These are phyloP conservation scores for Muschampia plurimacula DNA, from an alignment of 2,888 invertebrate genomes.

Conservation along the genomic window DNA sequence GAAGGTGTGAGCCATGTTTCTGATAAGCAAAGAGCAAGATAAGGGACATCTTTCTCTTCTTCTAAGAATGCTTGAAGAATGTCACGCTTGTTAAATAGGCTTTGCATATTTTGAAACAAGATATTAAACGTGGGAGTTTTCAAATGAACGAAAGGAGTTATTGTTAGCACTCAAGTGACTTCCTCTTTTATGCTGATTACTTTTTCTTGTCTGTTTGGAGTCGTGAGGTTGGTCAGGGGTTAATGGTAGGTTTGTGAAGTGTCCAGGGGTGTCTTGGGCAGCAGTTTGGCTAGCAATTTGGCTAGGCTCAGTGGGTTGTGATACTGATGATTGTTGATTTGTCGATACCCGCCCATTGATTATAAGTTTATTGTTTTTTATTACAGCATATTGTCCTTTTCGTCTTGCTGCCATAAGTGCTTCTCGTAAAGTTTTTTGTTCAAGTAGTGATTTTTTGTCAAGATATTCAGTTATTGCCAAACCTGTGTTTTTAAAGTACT, in stretches of 20 bases:
- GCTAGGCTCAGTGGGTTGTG: neutral
- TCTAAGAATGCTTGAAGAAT: neutral
- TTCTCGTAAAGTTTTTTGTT: conserved; percentile 4
- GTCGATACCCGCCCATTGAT: conserved; percentile 1
- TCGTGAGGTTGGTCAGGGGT: neutral
- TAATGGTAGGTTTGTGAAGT: neutral
- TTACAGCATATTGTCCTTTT: conserved; percentile 1
- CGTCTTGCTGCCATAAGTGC: conserved; percentile 2
- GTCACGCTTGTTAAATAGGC: conserved; percentile 1
- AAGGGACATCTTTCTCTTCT: neutral
- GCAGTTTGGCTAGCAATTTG: neutral
- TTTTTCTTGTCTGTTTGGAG: neutral
- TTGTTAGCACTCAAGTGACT: neutral
- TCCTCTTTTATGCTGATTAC: no score
- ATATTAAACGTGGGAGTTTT: neutral
- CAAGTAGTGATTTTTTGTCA: neutral
- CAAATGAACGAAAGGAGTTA: neutral
- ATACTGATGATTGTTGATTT: neutral
- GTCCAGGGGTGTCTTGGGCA: neutral
- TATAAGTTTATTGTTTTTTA: conserved; percentile 1
- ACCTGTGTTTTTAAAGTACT: neutral
- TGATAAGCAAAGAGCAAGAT: neutral
- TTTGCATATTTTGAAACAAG: conserved; percentile 1
- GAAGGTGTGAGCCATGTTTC: neutral
- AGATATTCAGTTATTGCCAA: neutral